Conservation (phyloP, 2,113 vertebrate species). For the Aphyosemion australe region DNA sequence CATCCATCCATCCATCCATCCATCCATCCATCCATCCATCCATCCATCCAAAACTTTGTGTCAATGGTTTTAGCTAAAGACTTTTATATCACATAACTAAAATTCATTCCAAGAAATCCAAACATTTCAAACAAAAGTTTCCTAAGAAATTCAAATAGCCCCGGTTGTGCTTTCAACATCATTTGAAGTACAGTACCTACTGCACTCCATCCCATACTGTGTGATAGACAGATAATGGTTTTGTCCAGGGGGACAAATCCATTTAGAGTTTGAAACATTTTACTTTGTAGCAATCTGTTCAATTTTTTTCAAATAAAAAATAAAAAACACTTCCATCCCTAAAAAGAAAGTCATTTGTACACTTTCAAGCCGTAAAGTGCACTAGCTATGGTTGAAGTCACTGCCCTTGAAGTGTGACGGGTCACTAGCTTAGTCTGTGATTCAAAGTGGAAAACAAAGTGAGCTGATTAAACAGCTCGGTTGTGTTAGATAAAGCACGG, state of each 20-base stretch:
- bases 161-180: background rate
- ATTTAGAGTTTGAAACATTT: background rate
- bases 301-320: constrained; percentile 17
- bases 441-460: constrained; percentile 52
- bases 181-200: background rate
- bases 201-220: background rate
- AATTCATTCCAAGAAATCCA: background rate
- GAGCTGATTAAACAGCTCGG: constrained; percentile 58
- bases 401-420: constrained; percentile 30
- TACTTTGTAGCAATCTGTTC: background rate
- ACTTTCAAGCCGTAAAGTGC: constrained; percentile 12
- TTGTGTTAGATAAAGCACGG: constrained; percentile 53
- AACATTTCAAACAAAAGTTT: background rate
- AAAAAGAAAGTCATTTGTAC: constrained; percentile 5
- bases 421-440: constrained; percentile 37
- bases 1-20: background rate
- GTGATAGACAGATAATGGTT: background rate
- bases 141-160: background rate
- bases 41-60: background rate
- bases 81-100: background rate
- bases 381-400: constrained; percentile 20
- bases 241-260: background rate
- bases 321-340: background rate
- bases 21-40: background rate
- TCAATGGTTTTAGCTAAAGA: no score